Evolutionary conservation across 2,113 vertebrate species (phyloP), one percentile per base, ranked within the genome.

Genomic region (Puntigrus tetrazona): DNA sequence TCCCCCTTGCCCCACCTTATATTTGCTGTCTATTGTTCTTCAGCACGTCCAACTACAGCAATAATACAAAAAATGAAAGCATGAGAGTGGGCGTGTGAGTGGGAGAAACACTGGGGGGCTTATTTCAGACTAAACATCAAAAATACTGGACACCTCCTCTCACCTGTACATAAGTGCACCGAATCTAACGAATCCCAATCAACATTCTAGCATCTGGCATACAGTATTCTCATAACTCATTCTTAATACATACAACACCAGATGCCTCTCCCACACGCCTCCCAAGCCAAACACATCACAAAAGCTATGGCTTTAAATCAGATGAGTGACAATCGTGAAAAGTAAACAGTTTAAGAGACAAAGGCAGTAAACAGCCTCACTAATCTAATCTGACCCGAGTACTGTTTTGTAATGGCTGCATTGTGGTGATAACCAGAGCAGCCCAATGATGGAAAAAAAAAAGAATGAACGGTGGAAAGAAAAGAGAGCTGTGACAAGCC

Each of bases 271-370:
- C 18, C 59, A 80, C 36, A 61, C 11, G n/a, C n/a, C 36, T 18
- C n/a, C n/a, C 25, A 43, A 41, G 14, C n/a, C 55, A 63, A 78
- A 41, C 14, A 16, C 76, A 41, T 61, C 34, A 57, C 57, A 85
- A 84, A 65, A 69, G 57, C 72, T 31, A 31, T 14, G 9, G 57
- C 36, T 77, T 75, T 61, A 57, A 63, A 81, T 81, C 69, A 82
- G 57, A 86, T 45, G 59, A 70, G 61, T 45, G 72, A 52, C 43
- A 86, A 25, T 50, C 8, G n/a, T 45, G 7, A 22, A 65, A 76
- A 85, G 72, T 55, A 81, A 70, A 82, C 59, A 52, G 57, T 86
- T 82, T 82, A 47, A 63, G 47, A 69, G 85, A 86, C 85, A 86
- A 83, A 86, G 80, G 85, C 45, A 45, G 50, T 25, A 10, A 78